phyloP scores from a whole-genome alignment of 1,140 invertebrate species.

The Leptinotarsa lineolata region DNA sequence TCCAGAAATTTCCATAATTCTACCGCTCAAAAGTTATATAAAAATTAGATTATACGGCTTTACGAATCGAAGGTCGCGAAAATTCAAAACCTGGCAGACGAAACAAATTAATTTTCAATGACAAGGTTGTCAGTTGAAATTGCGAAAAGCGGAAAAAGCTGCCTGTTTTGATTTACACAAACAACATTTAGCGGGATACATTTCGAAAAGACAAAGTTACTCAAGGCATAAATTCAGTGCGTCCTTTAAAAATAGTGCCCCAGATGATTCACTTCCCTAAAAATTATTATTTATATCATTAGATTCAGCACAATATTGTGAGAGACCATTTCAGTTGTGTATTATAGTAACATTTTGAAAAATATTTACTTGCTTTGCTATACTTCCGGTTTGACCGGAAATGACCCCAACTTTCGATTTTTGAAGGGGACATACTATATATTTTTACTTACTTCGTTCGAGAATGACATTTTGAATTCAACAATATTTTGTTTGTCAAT shows the following conservation, averaged over 20 bases:
- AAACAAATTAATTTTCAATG: neutral
- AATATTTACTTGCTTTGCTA: no score
- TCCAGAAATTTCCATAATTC: neutral
- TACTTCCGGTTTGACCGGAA: no score
- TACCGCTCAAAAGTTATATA: neutral
- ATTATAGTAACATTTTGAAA: no score
- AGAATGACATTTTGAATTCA: no score
- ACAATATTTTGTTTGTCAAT: no score
- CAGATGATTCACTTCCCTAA: neutral
- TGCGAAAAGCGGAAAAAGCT: conserved; percentile 1
- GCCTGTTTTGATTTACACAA: conserved; percentile 8
- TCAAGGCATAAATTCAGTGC: neutral
- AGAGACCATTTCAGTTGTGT: no score
- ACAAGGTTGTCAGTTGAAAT: neutral
- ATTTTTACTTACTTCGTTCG: no score
- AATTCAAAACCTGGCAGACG: neutral
- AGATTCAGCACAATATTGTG: no score
- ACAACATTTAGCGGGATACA: conserved; percentile 1
- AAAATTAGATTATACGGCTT: neutral
- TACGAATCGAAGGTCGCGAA: neutral
- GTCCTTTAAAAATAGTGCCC: conserved; percentile 1
- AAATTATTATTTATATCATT: neutral
- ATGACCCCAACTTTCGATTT: no score
- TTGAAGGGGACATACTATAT: no score
- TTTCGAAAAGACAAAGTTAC: conserved; percentile 2